Conservation (phyloP, 2,888 invertebrate species). For the Patella depressa region DNA sequence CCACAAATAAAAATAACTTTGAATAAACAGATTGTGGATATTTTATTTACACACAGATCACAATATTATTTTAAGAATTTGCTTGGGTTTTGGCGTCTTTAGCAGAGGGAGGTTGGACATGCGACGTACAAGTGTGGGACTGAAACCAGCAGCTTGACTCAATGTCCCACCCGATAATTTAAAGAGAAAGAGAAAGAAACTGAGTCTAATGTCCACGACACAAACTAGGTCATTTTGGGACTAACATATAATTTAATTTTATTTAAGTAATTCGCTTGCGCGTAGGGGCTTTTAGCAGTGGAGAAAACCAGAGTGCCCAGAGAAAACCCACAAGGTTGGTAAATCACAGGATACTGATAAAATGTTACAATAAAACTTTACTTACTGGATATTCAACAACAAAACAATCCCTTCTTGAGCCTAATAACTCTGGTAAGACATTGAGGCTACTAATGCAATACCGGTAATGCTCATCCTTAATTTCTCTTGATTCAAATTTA, state of each 20-base stretch:
- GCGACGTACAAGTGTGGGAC: too few species aligned
- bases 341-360: neutral
- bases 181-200: too few species aligned
- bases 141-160: too few species aligned
- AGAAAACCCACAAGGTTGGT: too few species aligned
- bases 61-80: neutral
- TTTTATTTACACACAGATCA: neutral
- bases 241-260: too few species aligned
- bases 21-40: neutral
- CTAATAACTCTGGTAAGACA: neutral
- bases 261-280: too few species aligned
- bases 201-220: too few species aligned
- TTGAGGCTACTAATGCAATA: neutral
- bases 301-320: too few species aligned
- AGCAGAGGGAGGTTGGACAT: neutral
- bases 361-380: neutral
- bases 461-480: neutral
- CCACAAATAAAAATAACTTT: too few species aligned
- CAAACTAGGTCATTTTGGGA: too few species aligned
- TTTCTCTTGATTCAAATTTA: neutral
- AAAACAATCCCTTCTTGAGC: neutral
- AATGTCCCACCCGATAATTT: too few species aligned
- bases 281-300: too few species aligned
- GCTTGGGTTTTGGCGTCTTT: neutral
- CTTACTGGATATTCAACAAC: slow-evolving; percentile 3